Base-by-base conservation (phyloP, 2,888 invertebrate genomes). In the Lathronympha strigana region DNA sequence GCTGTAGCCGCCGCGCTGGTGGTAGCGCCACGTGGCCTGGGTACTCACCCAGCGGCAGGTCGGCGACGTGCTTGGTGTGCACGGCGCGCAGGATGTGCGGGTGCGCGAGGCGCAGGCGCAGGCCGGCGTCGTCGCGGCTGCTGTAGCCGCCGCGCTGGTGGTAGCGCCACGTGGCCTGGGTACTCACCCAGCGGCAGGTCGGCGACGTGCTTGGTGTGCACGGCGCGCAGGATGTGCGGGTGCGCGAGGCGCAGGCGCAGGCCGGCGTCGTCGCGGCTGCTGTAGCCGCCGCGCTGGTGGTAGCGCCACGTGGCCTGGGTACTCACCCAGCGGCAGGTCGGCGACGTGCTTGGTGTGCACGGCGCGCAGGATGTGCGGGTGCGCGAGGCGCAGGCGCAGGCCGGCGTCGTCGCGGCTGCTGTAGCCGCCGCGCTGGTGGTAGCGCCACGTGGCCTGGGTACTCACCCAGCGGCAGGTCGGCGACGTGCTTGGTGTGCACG, bases 341-440 rank as follows among this genome's bases (percentile, higher is more conserved):
- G 36, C 36, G 13, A 36, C 36, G 36, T 36, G 36, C 13, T 36
- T 11, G 13, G 36, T 13, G 36, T 36, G 36, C 36, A 13, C 13
- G 36, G 36, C 9, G 36, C 94, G 93, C 64, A 99, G 84, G 50
- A 98, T 93, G 36, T 94, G n/a, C n/a, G n/a, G n/a, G n/a, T n/a
- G n/a, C n/a, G n/a, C 94, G 0, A 95, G 86, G 43, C 96, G 93
- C 70, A 99, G 93, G 23, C 94, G 90, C 50, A 98, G 92, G 0
- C 97, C 98, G 0, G 98, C 97, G 89, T 99, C 99, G 85, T 99
- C 98, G 58, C 93, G 93, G 74, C 95, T 36, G 36, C 13, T 36
- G 36, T 36, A 36, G 36, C 13, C 28, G 6, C 28, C 28, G 6
- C 13, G 36, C 11, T 36, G 36, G 11, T 13, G 36, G 36, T 36